phyloP scores from a whole-genome alignment of 2,888 invertebrate genomes.

The Lasius fuliginosus region DNA sequence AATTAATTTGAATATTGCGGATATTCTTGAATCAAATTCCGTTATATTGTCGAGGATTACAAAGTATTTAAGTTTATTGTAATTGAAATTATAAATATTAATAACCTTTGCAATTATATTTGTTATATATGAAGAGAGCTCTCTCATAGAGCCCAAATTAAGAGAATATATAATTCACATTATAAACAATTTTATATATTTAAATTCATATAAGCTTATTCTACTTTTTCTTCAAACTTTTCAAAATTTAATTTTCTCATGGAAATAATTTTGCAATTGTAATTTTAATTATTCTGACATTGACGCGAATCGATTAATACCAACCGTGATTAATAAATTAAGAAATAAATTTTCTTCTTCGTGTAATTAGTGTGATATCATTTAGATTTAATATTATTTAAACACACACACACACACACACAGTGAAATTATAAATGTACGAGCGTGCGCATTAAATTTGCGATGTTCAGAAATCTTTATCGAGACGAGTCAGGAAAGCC shows the following conservation, averaged over 20 bases:
- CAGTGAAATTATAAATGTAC: constrained; percentile 1
- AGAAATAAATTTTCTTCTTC: constrained; percentile 13
- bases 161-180: neutral
- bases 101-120: constrained; percentile 13
- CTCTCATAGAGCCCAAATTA: neutral
- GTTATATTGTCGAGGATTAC: neutral
- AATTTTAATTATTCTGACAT: constrained; percentile 12
- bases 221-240: neutral
- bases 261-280: neutral
- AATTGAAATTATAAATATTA: constrained; percentile 8
- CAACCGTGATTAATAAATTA: neutral
- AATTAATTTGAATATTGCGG: constrained; percentile 11
- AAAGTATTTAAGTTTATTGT: neutral
- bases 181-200: neutral
- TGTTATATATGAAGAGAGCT: neutral
- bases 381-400: constrained; percentile 15
- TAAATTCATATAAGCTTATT: neutral
- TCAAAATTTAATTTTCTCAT: neutral
- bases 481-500: neutral
- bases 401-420: neutral
- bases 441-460: constrained; percentile 10
- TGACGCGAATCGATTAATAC: neutral
- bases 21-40: neutral
- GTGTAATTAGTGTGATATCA: neutral
- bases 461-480: neutral